Base-by-base conservation (phyloP, 2,113 vertebrate species). In the Bubo bubo region DNA sequence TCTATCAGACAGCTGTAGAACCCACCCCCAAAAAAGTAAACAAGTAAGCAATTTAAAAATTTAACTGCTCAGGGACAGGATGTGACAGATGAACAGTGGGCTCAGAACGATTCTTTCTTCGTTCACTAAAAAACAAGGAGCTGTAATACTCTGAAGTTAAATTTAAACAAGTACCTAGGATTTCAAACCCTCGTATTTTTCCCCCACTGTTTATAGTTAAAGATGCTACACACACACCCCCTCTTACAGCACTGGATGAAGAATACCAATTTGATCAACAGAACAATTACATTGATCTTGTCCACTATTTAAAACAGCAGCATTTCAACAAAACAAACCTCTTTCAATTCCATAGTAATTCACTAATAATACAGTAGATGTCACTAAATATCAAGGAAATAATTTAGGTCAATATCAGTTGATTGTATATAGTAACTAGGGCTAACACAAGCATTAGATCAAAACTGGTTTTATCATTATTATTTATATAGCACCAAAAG, bases 301-400 rank as follows among this genome's bases (percentile, higher is more conserved):
- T 75, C 26, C 27, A 34, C 23, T 20, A 43, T 50, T 81, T 62
- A 82, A 72, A 82, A 3, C 8, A 62, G 50, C 19, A 13, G 43
- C 8, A 62, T 66, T 87, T 66, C 20, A 50, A 60, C 21, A 52
- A 83, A 76, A 4, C 30, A 49, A 20, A 3, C 7, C 10, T 37
- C 20, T 58, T 55, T 70, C 56, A 60, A 43, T 90, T 86, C 14
- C 62, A 66, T 3, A 94, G 97, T 79, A 98, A 96, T 98, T 93
- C 79, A 86, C 91, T 96, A 95, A 90, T 68, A 12, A 45, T 11
- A 97, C 98, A 98, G 97, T 95, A 98, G 98, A 96, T 98, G 98
- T 98, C 98, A 98, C 76, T 88, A 98, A 83, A 94, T 52, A 90
- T 35, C 96, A 98, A 97, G 79, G n/a, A 93, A 97, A 86, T 93